Evolutionary conservation across 2,888 invertebrate species (phyloP).

Genomic region (Cosmorhoe ocellata): DNA sequence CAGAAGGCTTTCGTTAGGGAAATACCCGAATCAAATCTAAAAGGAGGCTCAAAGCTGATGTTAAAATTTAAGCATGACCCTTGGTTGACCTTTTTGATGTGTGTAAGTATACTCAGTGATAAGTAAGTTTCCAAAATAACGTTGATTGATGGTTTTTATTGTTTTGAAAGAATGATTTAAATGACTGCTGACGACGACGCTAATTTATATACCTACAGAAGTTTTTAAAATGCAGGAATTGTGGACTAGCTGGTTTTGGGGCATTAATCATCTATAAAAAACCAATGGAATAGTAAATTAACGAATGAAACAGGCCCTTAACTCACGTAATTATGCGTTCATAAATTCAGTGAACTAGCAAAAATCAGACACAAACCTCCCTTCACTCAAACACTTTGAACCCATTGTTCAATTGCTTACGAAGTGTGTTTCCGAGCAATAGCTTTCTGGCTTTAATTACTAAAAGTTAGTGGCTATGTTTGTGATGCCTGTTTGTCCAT

Average conservation of each 20-base stretch:
- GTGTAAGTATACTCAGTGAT: not conserved
- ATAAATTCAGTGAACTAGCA: not conserved
- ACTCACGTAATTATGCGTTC: no score
- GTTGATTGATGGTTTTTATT: not conserved
- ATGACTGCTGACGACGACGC: no score
- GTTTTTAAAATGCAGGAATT: no score
- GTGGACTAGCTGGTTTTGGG: no score
- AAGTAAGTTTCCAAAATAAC: not conserved
- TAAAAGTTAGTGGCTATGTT: slow-evolving; percentile 28
- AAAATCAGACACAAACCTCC: not conserved
- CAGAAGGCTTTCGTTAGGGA: slow-evolving; percentile 34
- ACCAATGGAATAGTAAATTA: no score
- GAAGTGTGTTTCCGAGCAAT: slow-evolving; percentile 4
- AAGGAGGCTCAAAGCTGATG: slow-evolving; percentile 28
- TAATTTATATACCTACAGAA: no score
- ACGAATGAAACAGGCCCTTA: no score
- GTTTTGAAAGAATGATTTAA: not conserved
- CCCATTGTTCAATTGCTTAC: not conserved
- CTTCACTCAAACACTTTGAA: not conserved
- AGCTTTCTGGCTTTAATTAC: slow-evolving; percentile 24
- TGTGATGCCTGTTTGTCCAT: slow-evolving; percentile 33
- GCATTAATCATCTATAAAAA: no score
- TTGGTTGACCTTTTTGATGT: slow-evolving; percentile 24
- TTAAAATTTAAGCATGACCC: slow-evolving; percentile 29
- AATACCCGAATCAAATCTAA: slow-evolving; percentile 28